These are phyloP conservation scores for Torymus auratus DNA, from an alignment of 2,888 invertebrate genomes.

Conservation along the genomic window DNA sequence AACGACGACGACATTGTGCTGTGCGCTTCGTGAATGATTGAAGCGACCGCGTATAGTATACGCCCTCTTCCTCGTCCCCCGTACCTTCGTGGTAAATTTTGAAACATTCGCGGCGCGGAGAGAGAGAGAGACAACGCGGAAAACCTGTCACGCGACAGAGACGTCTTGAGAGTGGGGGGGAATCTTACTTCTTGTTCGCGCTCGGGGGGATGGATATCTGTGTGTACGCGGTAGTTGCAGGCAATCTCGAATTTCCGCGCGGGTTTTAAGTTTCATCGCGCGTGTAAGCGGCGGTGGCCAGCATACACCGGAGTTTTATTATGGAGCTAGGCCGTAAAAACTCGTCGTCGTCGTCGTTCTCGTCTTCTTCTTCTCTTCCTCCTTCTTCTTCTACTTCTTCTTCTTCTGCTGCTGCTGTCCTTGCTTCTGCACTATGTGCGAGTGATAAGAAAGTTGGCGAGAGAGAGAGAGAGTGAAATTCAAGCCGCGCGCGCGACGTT, in stretches of 20 bases:
- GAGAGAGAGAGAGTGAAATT: constrained; percentile 13
- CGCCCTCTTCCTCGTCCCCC: not conserved
- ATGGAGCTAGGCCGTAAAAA: constrained; percentile 5
- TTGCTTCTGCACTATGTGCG: not conserved
- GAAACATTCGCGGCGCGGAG: constrained; percentile 19
- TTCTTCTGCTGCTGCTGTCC: not conserved
- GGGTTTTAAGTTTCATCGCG: constrained; percentile 36
- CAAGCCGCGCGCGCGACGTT: constrained; percentile 10
- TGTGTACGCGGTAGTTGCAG: not conserved
- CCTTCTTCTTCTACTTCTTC: too few relatives aligned
- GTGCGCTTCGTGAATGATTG: constrained; percentile 50
- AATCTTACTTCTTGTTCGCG: not conserved
- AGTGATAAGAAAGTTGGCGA: constrained; percentile 33
- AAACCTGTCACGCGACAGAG: constrained; percentile 34
- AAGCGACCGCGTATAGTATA: not conserved
- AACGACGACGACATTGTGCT: constrained; percentile 37
- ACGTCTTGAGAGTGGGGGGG: not conserved
- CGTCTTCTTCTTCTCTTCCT: too few relatives aligned
- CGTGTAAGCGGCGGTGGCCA: constrained; percentile 21
- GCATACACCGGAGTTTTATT: constrained; percentile 18
- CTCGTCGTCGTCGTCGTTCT: not conserved
- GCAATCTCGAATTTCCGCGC: constrained; percentile 18
- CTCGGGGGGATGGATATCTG: too few relatives aligned
- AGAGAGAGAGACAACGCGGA: constrained; percentile 3
- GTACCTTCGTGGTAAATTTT: constrained; percentile 30